A percentile compares a stretch with the other conserved stretches of the same genome.
These are phyloP conservation scores for Rhopalosiphum padi DNA, from an alignment of 1,140 invertebrate genomes.

Conservation along the genomic window DNA sequence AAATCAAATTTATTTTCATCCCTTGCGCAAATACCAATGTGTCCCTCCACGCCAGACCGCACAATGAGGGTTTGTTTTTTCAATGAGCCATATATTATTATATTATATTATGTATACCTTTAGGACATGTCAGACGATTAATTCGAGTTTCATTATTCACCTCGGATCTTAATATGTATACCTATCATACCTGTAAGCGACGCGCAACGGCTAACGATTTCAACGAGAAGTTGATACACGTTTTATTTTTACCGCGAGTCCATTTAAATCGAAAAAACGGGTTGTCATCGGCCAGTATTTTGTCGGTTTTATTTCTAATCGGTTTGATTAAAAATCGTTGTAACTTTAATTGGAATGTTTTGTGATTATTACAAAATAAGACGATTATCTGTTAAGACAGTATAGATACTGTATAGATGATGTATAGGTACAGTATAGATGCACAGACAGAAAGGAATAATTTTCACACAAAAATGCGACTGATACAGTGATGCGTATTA, in stretches of 20 bases:
- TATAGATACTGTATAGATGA: too few species aligned
- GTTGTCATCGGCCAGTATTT: not conserved
- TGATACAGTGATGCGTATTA: not conserved
- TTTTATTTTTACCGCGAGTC: not conserved
- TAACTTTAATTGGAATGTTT: not conserved
- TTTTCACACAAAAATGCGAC: not conserved
- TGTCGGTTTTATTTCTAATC: not conserved
- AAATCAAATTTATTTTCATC: not conserved
- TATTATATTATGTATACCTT: not conserved
- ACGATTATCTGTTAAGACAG: not conserved
- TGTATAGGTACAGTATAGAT: too few species aligned
- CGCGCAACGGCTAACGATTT: not conserved
- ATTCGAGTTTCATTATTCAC: not conserved
- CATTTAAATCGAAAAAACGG: not conserved
- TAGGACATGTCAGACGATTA: not conserved
- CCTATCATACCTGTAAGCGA: not conserved
- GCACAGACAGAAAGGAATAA: not conserved
- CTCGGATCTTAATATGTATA: not conserved
- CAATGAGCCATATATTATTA: not conserved
- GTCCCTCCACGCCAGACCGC: not conserved
- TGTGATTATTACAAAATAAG: not conserved
- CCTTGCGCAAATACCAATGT: constrained; percentile 34
- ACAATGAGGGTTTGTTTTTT: constrained; percentile 38
- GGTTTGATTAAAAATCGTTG: not conserved
- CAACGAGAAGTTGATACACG: not conserved